phyloP scores from a whole-genome alignment of 1,140 invertebrate genomes.

The Eumeta japonica region DNA sequence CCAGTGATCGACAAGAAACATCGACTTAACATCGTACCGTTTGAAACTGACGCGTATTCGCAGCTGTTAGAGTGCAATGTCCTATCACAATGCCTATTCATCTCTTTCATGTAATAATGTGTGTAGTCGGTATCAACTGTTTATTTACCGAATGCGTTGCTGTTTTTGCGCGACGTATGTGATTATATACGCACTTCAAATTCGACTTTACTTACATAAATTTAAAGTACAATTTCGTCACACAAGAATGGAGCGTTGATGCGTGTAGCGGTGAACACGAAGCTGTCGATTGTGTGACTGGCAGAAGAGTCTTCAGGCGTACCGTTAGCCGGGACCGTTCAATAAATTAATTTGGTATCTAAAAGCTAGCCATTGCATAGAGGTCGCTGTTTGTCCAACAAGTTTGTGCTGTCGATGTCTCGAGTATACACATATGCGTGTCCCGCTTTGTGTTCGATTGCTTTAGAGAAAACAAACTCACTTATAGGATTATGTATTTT shows the following conservation, averaged over 20 bases:
- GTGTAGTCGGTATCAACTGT: slow-evolving; percentile 50
- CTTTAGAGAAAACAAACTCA: no score
- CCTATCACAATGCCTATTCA: slow-evolving; percentile 23
- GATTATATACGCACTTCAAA: slow-evolving; percentile 6
- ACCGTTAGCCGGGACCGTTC: slow-evolving; percentile 44
- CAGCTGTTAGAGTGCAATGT: slow-evolving; percentile 23
- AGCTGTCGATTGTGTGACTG: slow-evolving; percentile 22
- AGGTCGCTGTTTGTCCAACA: slow-evolving; percentile 4
- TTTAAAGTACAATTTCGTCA: no score
- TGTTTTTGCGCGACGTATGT: slow-evolving; percentile 17
- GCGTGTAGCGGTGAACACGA: no score
- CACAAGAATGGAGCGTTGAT: no score
- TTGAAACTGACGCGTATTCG: slow-evolving; percentile 22
- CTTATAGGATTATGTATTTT: no score
- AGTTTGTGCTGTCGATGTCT: no score
- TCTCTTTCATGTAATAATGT: slow-evolving; percentile 43
- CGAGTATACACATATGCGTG: no score
- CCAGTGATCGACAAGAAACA: slow-evolving; percentile 37
- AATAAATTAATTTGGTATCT: slow-evolving; percentile 46
- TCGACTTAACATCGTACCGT: no score
- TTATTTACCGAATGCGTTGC: slow-evolving; percentile 39
- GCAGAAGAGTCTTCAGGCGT: slow-evolving; percentile 38
- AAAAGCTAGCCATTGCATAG: slow-evolving; percentile 11
- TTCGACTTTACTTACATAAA: no score
- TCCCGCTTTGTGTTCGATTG: no score